Conservation (phyloP, 2,113 vertebrate species). For the Hystrix cristata region DNA sequence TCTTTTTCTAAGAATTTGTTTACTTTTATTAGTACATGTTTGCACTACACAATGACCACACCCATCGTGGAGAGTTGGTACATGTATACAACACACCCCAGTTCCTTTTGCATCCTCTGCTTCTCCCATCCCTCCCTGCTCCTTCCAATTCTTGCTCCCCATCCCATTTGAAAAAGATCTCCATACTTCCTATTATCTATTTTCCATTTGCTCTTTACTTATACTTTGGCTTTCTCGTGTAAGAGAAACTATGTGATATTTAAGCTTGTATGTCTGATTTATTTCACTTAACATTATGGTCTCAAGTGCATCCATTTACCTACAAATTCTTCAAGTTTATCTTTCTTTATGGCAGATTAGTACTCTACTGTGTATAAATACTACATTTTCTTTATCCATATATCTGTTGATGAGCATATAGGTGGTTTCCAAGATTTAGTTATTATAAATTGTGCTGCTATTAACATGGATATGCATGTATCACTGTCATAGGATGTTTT, state of each 20-base stretch:
- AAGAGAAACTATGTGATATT: not conserved
- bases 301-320: not conserved
- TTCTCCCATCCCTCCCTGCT: not conserved
- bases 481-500: not conserved
- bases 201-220: not conserved
- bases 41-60: not conserved
- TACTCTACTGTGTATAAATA: not conserved
- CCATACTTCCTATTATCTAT: not conserved
- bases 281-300: not conserved
- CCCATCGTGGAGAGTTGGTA: not conserved
- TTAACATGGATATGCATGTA: not conserved
- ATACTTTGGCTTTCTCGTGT: not conserved
- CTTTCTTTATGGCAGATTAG: not conserved
- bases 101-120: not conserved
- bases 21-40: too few species aligned
- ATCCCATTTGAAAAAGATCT: not conserved
- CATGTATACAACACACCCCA: not conserved
- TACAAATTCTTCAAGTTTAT: not conserved
- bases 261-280: not conserved
- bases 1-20: not conserved
- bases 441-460: not conserved
- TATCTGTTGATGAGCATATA: not conserved
- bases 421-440: not conserved
- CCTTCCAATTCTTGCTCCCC: not conserved
- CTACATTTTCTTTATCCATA: not conserved